Conservation (phyloP, 2,888 invertebrate species). For the Ellobium chinense region DNA sequence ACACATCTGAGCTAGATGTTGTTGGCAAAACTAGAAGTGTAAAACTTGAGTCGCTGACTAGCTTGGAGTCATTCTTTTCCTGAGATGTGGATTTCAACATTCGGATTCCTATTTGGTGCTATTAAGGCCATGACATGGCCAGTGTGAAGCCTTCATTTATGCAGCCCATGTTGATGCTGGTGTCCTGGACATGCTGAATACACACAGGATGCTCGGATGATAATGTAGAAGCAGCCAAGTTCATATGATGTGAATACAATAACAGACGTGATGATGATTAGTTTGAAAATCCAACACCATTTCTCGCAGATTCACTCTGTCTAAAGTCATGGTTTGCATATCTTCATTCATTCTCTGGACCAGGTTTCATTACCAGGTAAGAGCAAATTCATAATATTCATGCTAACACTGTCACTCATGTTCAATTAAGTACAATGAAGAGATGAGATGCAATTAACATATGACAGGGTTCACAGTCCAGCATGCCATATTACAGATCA, state of each 20-base stretch:
- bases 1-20: background rate
- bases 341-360: too few species aligned
- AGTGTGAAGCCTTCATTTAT: conserved; percentile 71
- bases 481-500: too few species aligned
- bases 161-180: too few species aligned
- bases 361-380: background rate
- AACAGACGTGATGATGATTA: background rate
- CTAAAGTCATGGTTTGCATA: too few species aligned
- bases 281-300: background rate
- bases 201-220: conserved; percentile 48
- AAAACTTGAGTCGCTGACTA: conserved; percentile 49
- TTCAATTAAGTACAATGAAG: too few species aligned
- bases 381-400: too few species aligned
- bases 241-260: conserved; percentile 48
- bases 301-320: too few species aligned
- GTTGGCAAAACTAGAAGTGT: conserved; percentile 6
- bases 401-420: too few species aligned
- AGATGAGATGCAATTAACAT: too few species aligned
- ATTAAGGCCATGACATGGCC: conserved; percentile 93
- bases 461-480: too few species aligned
- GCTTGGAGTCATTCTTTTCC: conserved; percentile 66
- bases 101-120: conserved; percentile 98
- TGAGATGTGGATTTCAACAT: conserved; percentile 94
- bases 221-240: conserved; percentile 50
- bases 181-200: too few species aligned